phyloP scores from a whole-genome alignment of 2,888 invertebrate genomes.

The Nipponacmea schrenckii region DNA sequence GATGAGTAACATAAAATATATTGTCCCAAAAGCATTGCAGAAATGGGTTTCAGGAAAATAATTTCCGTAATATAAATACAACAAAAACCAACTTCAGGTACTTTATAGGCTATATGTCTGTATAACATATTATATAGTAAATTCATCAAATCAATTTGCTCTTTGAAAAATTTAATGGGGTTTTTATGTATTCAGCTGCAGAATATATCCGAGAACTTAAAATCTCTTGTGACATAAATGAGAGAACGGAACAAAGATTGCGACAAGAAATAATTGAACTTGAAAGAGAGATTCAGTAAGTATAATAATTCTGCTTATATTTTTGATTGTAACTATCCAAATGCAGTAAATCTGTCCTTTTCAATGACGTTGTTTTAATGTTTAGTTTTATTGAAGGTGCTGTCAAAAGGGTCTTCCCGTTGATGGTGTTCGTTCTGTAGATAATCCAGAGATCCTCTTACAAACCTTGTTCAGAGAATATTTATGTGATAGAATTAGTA shows the following conservation, averaged over 20 bases:
- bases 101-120: too few relatives aligned
- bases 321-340: neutral
- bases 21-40: too few relatives aligned
- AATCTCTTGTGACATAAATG: slow-evolving; percentile 42
- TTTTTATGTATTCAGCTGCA: slow-evolving; percentile 31
- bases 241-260: slow-evolving; percentile 44
- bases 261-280: slow-evolving; percentile 49
- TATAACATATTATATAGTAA: too few relatives aligned
- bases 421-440: slow-evolving; percentile 38
- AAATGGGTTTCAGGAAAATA: neutral
- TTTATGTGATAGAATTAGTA: slow-evolving; percentile 36
- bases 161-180: too few relatives aligned
- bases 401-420: slow-evolving; percentile 48
- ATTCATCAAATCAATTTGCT: too few relatives aligned
- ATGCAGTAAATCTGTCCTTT: too few relatives aligned
- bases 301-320: slow-evolving; percentile 30
- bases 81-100: too few relatives aligned
- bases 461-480: slow-evolving; percentile 42
- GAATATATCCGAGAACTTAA: slow-evolving; percentile 51
- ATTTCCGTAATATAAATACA: neutral
- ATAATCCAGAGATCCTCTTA: neutral
- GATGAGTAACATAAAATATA: too few relatives aligned
- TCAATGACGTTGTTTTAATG: too few relatives aligned
- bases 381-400: slow-evolving; percentile 31
- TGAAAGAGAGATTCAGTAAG: slow-evolving; percentile 58